Evolutionary conservation across 2,888 invertebrate species (phyloP), one percentile per base, ranked within the genome.

Genomic region (Prenolepis imparis): DNA sequence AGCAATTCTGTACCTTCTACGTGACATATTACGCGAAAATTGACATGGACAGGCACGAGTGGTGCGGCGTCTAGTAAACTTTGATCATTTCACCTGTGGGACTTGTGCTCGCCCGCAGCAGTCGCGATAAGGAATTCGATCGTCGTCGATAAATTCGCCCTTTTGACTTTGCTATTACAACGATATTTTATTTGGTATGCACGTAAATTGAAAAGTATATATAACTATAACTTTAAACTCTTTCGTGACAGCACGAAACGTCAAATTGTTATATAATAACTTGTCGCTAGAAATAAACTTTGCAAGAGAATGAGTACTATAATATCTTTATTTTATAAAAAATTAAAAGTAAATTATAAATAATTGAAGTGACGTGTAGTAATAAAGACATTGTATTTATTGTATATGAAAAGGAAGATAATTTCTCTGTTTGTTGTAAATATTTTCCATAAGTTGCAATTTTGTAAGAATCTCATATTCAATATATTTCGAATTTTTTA

Each of bases 11-110:
- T 86, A 89, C 87, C 85, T 87, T 82, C 86, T 70, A 84, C 89
- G 88, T 93, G 93, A 93, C 91, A 91, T 93, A 93, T 93, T 93
- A 93, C 89, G 74, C 77, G 85, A 86, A 89, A 93, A 93, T 93
- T 93, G 92, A 90, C 90, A 88, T 84, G 88, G 93, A 93, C 93
- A 92, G 91, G 77, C 90, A 87, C 88, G 87, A 89, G 90, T 86
- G 91, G 91, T 89, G 88, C 86, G 85, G 87, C 83, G 84, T 82
- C 84, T 84, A 87, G 87, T 83, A 70, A 90, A 91, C 91, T 92
- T 92, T 92, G 89, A 92, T 92, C 91, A 88, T 87, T 89, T 88
- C 89, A 91, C 88, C 90, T 91, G 85, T 82, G 85, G 84, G 86
- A 90, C 84, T 88, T 90, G 83, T 82, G 48, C 48, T 84, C 63